Conservation (phyloP, 2,113 vertebrate species). For the Glaucidium brasilianum region DNA sequence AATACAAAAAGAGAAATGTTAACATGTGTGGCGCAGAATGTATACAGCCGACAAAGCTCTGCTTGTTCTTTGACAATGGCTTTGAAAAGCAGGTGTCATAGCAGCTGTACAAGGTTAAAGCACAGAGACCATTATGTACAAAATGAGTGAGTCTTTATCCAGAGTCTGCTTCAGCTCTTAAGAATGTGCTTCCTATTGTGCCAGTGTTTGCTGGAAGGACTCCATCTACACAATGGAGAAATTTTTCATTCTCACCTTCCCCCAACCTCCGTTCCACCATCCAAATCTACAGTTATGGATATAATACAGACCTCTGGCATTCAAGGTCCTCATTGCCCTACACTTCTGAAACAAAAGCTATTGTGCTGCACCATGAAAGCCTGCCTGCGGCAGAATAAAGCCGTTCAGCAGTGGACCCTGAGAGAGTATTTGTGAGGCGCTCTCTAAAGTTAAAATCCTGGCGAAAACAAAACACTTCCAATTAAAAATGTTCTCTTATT, state of each 20-base stretch:
- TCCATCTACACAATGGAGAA: constrained; percentile 62
- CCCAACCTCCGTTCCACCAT: constrained; percentile 69
- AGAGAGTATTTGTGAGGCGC: constrained; percentile 51
- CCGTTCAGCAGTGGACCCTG: constrained; percentile 42
- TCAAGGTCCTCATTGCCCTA: constrained; percentile 68
- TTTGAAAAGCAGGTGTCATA: constrained; percentile 69
- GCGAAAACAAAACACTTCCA: constrained; percentile 72
- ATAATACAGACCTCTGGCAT: constrained; percentile 77
- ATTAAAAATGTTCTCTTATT: constrained; percentile 70
- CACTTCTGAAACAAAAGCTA: constrained; percentile 80
- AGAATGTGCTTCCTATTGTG: constrained; percentile 72
- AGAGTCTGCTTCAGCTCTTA: constrained; percentile 70
- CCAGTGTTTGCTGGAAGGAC: constrained; percentile 69
- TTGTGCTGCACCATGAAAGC: constrained; percentile 74
- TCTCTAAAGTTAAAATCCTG: constrained; percentile 73
- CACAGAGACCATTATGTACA: constrained; percentile 68
- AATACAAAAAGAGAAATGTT: constrained; percentile 72
- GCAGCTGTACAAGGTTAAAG: constrained; percentile 72
- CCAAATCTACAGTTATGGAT: constrained; percentile 72
- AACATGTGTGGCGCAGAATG: constrained; percentile 61
- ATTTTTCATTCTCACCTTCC: constrained; percentile 70
- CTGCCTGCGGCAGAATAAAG: constrained; percentile 61
- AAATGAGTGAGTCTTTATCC: constrained; percentile 62
- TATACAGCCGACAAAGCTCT: constrained; percentile 64
- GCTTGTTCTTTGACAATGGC: constrained; percentile 69